Evolutionary conservation across 2,888 invertebrate species (phyloP).

Genomic region (Amiota communis): DNA sequence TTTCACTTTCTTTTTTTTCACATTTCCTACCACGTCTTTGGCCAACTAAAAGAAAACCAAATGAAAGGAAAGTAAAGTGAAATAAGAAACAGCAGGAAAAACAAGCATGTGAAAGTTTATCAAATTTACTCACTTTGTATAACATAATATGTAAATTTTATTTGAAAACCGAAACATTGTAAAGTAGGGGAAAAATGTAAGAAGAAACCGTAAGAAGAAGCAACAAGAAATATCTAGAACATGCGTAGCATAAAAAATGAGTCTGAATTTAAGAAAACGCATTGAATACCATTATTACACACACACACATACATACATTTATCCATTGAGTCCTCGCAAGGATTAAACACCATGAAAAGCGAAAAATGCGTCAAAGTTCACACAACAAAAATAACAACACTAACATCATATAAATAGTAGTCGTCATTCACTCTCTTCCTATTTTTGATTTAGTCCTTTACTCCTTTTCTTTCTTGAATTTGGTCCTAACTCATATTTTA

Average conservation of each 20-base stretch:
- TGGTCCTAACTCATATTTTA: too few relatives aligned
- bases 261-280: background rate
- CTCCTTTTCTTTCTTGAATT: too few relatives aligned
- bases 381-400: background rate
- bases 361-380: constrained; percentile 25
- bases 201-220: too few relatives aligned
- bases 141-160: constrained; percentile 20
- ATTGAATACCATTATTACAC: constrained; percentile 24
- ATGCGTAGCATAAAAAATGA: constrained; percentile 26
- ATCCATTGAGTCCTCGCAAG: background rate
- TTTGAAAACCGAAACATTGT: background rate
- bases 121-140: constrained; percentile 2
- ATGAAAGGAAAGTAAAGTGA: background rate
- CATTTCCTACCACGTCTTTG: background rate
- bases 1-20: background rate
- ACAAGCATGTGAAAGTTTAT: constrained; percentile 10
- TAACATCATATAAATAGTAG: background rate
- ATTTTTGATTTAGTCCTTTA: too few relatives aligned
- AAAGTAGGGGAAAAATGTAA: background rate
- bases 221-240: background rate
- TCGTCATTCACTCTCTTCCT: too few relatives aligned
- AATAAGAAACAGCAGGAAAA: background rate
- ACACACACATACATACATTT: constrained; percentile 14
- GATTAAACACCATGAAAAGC: constrained; percentile 10
- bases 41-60: too few relatives aligned